Percentiles rank a stretch among this genome's conserved stretches.
Conservation (phyloP, 2,888 invertebrate species). For the Eristalis tenax region DNA sequence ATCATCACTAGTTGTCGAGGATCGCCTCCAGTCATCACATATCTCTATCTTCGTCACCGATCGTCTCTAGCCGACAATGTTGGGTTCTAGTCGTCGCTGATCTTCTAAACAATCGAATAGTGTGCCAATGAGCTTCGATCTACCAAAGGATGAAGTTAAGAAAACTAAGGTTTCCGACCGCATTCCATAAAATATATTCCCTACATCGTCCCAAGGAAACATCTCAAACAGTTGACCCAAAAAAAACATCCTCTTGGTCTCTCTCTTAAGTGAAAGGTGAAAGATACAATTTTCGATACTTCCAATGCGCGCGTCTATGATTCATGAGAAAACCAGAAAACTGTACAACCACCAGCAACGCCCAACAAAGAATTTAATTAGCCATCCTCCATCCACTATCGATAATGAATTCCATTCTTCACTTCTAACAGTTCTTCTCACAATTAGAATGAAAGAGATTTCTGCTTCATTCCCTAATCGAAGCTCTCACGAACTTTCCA, state of each 20-base stretch:
- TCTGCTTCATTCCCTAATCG: slow-evolving; percentile 16
- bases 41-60: too few species aligned
- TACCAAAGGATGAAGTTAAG: too few species aligned
- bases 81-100: too few species aligned
- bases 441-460: not conserved
- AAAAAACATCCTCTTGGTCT: not conserved
- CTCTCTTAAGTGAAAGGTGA: not conserved
- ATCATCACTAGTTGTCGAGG: too few species aligned
- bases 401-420: slow-evolving; percentile 31
- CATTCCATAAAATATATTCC: not conserved
- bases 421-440: slow-evolving; percentile 9
- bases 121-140: too few species aligned
- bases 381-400: slow-evolving; percentile 1
- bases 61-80: too few species aligned
- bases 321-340: not conserved
- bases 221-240: too few species aligned
- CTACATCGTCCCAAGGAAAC: too few species aligned
- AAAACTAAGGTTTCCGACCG: too few species aligned
- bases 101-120: too few species aligned
- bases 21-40: too few species aligned
- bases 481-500: slow-evolving; percentile 44
- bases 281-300: not conserved
- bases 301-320: not conserved
- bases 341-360: not conserved
- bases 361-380: slow-evolving; percentile 25